These are phyloP conservation scores for Dichetophora obliterata DNA, from an alignment of 2,888 invertebrate genomes.

Conservation along the genomic window DNA sequence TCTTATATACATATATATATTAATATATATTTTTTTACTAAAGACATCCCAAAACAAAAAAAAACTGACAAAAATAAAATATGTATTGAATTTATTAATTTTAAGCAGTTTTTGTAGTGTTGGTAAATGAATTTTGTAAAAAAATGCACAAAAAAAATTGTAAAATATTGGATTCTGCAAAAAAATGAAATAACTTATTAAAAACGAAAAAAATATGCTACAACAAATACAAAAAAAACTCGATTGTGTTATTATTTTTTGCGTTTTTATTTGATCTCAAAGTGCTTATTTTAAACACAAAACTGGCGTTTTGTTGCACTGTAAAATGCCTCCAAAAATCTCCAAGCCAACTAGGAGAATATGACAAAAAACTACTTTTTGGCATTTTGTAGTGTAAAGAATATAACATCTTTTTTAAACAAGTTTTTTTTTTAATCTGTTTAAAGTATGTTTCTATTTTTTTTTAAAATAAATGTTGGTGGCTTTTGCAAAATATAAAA, in stretches of 20 bases:
- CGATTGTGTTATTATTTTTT: conserved; percentile 55
- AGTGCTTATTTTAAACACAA: conserved; percentile 4
- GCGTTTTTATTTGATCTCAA: conserved; percentile 64
- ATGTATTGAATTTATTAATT: conserved; percentile 63
- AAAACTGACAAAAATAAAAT: conserved; percentile 38
- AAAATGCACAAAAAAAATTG: conserved; percentile 42
- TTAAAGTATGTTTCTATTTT: conserved; percentile 44
- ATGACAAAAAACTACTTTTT: not conserved
- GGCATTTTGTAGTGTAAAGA: not conserved
- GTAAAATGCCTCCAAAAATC: not conserved
- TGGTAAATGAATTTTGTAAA: conserved; percentile 44
- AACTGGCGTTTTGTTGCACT: conserved; percentile 4
- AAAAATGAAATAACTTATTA: conserved; percentile 38
- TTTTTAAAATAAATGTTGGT: conserved; percentile 41
- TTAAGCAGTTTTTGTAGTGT: conserved; percentile 52
- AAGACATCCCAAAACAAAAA: conserved; percentile 19
- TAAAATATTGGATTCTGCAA: conserved; percentile 10
- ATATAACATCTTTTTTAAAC: not conserved
- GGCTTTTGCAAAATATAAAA: conserved; percentile 29
- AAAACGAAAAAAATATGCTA: conserved; percentile 38
- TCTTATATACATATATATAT: conserved; percentile 10
- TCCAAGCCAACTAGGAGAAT: not conserved
- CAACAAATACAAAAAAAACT: conserved; percentile 46
- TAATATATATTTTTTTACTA: conserved; percentile 25
- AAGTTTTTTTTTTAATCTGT: conserved; percentile 40